Conservation (phyloP, 2,888 invertebrate species). For the Hirtodrosophila histrioides region DNA sequence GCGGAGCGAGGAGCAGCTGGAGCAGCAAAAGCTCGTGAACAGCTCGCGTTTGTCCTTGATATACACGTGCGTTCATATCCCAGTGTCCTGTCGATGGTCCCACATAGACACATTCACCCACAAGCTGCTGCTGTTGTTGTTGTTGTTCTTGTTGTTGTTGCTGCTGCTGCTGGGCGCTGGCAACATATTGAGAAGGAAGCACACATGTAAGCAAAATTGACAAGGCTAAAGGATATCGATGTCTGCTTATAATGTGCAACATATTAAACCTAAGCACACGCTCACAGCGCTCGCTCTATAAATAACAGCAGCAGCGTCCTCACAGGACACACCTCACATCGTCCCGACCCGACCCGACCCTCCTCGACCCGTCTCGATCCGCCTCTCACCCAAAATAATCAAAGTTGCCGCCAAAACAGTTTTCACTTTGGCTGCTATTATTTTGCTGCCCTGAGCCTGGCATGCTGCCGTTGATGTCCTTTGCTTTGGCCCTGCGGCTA, state of each 20-base stretch:
- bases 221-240: constrained; percentile 83
- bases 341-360: constrained; percentile 32
- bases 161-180: constrained; percentile 24
- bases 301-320: constrained; percentile 63
- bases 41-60: constrained; percentile 77
- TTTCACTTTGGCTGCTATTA: constrained; percentile 76
- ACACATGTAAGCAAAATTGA: constrained; percentile 82
- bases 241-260: constrained; percentile 82
- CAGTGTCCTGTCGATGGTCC: constrained; percentile 31
- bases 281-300: constrained; percentile 68
- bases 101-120: constrained; percentile 16
- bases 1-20: constrained; percentile 19
- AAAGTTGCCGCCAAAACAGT: constrained; percentile 77
- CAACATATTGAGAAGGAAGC: constrained; percentile 78
- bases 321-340: constrained; percentile 12
- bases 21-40: constrained; percentile 53
- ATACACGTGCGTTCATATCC: constrained; percentile 70
- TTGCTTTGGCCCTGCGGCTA: constrained; percentile 68
- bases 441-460: constrained; percentile 58
- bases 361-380: constrained; percentile 5
- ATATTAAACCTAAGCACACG: constrained; percentile 82
- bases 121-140: background rate
- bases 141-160: too few relatives aligned
- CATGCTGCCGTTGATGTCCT: constrained; percentile 63
- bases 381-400: constrained; percentile 54